Evolutionary conservation across 2,113 vertebrate genomes (phyloP), one percentile per base, ranked within the genome.

Genomic region (Chionodraco myersi): DNA sequence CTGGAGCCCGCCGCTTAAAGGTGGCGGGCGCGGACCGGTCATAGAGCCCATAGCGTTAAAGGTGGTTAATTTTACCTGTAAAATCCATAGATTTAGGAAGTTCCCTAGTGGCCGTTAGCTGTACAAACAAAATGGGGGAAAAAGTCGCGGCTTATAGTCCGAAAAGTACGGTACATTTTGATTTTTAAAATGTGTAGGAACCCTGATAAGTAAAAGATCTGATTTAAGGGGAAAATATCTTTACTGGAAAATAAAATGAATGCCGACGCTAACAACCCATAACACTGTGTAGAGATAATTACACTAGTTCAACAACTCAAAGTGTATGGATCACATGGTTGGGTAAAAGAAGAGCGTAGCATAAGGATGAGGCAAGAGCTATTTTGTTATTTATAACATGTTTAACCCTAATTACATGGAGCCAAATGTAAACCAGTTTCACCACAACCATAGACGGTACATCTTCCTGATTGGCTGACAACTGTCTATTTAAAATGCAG

Each of bases 381-480:
- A 16, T 23, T 52, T 49, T 6, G 45, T 75, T 47, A 41, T 60
- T 48, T 72, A 66, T 44, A 61, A 65, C 59, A 76, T 64, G 64
- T 66, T 74, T 67, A 62, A 79, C 71, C 23, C 30, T 57, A 61
- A 86, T 82, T 65, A 65, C 61, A 78, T 11, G 3, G 21, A 16
- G 36, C 18, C 59, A 41, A 52, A 75, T 79, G 60, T 47, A 36
- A 78, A 48, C 52, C 30, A 11, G 52, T 56, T 36, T 10, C 45
- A 2, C 70, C 61, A 47, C 45, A 23, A 10, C n/a, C 45, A 16
- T 7, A 7, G 36, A 41, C 36, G 1, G 6, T 41, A 41, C 36
- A 41, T 65, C 47, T 41, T 57, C 30, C n/a, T 71, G 51, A 79
- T 49, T 71, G 21, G 14, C 10, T 12, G 21, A 53, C 51, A 79